Percentiles rank a stretch among this genome's conserved stretches.
Evolutionary conservation across 2,888 invertebrate genomes (phyloP).

Genomic region (Cataglyphis rosenhaueri): DNA sequence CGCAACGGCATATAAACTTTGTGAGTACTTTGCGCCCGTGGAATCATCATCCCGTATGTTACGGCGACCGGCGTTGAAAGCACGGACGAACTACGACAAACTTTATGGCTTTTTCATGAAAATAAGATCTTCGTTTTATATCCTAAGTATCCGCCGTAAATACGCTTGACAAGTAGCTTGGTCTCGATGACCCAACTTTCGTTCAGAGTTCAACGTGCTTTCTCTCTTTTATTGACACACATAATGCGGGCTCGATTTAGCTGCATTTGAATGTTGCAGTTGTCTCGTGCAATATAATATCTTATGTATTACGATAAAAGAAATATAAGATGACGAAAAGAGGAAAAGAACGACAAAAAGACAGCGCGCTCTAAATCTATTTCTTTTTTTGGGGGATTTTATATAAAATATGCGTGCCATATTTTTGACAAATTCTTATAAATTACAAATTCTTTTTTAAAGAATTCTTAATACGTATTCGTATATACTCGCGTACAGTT

Average conservation of each 20-base stretch:
- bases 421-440: not conserved
- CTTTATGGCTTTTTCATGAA: constrained; percentile 72
- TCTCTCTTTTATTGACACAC: not conserved
- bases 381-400: not conserved
- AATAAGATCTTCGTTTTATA: constrained; percentile 68
- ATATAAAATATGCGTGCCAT: not conserved
- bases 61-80: constrained; percentile 57
- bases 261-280: not conserved
- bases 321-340: not conserved
- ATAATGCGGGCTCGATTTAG: not conserved
- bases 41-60: constrained; percentile 70
- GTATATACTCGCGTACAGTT: not conserved
- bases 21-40: constrained; percentile 64
- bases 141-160: constrained; percentile 56
- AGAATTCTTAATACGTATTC: not conserved
- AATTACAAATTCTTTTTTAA: not conserved
- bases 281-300: not conserved
- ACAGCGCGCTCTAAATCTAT: not conserved
- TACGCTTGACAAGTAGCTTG: constrained; percentile 60
- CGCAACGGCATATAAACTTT: constrained; percentile 67
- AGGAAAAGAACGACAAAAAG: not conserved
- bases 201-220: not conserved
- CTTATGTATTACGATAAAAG: not conserved
- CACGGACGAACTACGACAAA: constrained; percentile 53
- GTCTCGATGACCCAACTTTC: constrained; percentile 10